Base-by-base conservation (phyloP, 2,888 invertebrate species). In the Acholoe squamosa region DNA sequence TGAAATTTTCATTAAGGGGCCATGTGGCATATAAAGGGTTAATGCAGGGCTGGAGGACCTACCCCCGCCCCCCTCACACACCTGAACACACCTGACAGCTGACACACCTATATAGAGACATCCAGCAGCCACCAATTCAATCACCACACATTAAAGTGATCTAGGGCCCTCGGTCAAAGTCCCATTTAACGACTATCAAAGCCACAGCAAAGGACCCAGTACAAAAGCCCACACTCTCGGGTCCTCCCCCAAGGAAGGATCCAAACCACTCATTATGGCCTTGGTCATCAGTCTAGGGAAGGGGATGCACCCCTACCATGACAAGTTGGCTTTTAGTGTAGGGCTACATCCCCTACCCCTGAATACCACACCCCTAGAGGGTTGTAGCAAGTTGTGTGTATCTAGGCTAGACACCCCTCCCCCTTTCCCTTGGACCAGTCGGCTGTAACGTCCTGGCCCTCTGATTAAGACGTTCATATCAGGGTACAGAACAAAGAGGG, bases 391-490 rank as follows among this genome's bases (percentile, higher is more conserved):
- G 61, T n/a, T 61, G 61, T 61, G 19, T 61, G 43, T 10, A 43
- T 43, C 43, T 43, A 43, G 43, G 43, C 43, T 43, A 61, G 61
- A 61, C 61, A 61, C 61, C 61, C 61, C n/a, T 61, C 61, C 61
- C 61, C 22, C 61, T n/a, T n/a, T 3, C 22, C 22, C 61, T 61
- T 61, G 19, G n/a, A n/a, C 61, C 5, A 61, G 7, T 3, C 14
- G 61, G 19, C 61, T n/a, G 22, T n/a, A 19, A 61, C 61, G 61
- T 61, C 61, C 61, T 3, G 25, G 31, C 25, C 71, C 51, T 34
- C 51, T 84, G 43, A 84, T 84, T 84, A 84, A 51, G 84, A 34
- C 84, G n/a, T 84, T 84, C 5, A 16, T n/a, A 84, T 84, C 84
- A 7, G 10, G 22, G 0, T 43, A 22, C 84, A 84, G 84, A 84